These are phyloP conservation scores for Etheostoma perlongum DNA, from an alignment of 2,797 vertebrate genomes.

Conservation along the genomic window DNA sequence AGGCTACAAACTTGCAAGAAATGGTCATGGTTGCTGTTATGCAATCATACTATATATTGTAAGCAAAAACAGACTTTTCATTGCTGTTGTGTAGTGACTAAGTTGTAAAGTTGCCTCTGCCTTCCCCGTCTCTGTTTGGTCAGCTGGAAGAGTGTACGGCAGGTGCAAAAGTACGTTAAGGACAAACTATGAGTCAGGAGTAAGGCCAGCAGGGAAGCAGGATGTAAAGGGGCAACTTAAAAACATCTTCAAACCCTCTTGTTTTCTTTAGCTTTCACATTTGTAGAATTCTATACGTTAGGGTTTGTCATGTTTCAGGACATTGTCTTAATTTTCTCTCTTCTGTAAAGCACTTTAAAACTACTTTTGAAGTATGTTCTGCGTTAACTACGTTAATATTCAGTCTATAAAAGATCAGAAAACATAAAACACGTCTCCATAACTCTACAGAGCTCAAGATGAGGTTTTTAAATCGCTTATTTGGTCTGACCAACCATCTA, in stretches of 20 bases:
- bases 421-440: too few species aligned
- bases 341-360: background rate
- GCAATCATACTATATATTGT: background rate
- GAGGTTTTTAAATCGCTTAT: background rate
- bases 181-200: constrained; percentile 17
- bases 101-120: background rate
- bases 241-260: background rate
- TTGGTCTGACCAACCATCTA: background rate
- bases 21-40: background rate
- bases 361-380: background rate
- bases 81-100: background rate
- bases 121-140: too few species aligned
- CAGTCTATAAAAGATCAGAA: too few species aligned
- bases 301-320: background rate
- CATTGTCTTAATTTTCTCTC: background rate
- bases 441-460: too few species aligned
- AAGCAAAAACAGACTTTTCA: background rate
- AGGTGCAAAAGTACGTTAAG: constrained; percentile 31
- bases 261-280: background rate
- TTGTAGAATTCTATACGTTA: background rate
- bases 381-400: background rate
- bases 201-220: background rate
- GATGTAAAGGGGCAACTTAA: background rate
- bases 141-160: background rate
- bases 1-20: background rate